Conservation (phyloP, 2,888 invertebrate genomes). For the Blomia tropicalis region DNA sequence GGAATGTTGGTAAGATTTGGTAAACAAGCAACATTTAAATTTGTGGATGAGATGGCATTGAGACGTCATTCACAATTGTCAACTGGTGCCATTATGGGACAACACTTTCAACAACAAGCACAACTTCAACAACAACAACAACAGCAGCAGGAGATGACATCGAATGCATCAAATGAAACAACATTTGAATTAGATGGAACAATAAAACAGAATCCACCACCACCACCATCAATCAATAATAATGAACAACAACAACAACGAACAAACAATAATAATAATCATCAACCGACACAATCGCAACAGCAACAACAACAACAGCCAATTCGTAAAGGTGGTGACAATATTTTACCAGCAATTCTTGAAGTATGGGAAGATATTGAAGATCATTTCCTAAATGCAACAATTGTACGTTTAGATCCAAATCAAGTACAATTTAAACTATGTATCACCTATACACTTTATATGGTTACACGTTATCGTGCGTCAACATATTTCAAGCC, state of each 20-base stretch:
- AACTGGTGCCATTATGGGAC: slow-evolving; percentile 14
- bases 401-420: slow-evolving; percentile 72
- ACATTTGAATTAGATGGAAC: slow-evolving; percentile 80
- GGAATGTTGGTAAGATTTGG: slow-evolving; percentile 41
- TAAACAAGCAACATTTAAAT: slow-evolving; percentile 41
- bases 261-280: not conserved
- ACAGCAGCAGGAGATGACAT: not conserved
- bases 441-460: slow-evolving; percentile 89
- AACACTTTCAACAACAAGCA: not conserved
- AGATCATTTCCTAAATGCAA: slow-evolving; percentile 71
- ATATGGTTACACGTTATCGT: slow-evolving; percentile 78
- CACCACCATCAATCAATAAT: not conserved
- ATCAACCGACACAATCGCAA: not conserved
- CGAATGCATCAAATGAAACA: slow-evolving; percentile 37
- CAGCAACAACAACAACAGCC: slow-evolving; percentile 3
- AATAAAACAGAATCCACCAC: slow-evolving; percentile 38
- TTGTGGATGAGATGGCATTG: slow-evolving; percentile 37
- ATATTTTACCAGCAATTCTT: slow-evolving; percentile 78
- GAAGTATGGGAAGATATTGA: slow-evolving; percentile 90
- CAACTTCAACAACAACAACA: not conserved
- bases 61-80: slow-evolving; percentile 21
- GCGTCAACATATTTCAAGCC: slow-evolving; percentile 87
- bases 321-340: slow-evolving; percentile 46
- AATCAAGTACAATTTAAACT: slow-evolving; percentile 62
- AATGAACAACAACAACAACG: not conserved